A percentile compares a stretch with the other conserved stretches of the same genome.
Evolutionary conservation across 1,140 invertebrate species (phyloP).

Genomic region (Palaemon carinicauda): DNA sequence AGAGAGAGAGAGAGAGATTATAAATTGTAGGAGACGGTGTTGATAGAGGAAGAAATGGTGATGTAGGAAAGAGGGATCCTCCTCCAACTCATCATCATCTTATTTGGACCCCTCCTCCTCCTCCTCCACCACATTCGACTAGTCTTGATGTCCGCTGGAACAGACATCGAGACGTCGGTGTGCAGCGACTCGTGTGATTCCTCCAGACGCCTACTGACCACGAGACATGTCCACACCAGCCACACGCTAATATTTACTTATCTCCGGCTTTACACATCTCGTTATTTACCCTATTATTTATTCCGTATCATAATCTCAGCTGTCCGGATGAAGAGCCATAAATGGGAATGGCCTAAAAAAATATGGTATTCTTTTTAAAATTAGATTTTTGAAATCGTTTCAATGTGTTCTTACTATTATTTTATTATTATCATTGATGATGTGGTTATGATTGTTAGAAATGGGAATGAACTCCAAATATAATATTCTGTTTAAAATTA

Average conservation of each 20-base stretch:
- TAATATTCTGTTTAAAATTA: too few species aligned
- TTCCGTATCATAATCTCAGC: not conserved
- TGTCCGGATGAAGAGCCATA: too few species aligned
- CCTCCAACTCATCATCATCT: not conserved
- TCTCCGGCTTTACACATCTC: not conserved
- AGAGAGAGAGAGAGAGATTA: constrained; percentile 6
- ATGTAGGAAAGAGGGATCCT: not conserved
- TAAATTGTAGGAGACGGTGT: not conserved
- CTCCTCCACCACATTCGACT: too few species aligned
- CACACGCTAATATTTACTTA: not conserved
- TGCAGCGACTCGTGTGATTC: constrained; percentile 18
- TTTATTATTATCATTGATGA: too few species aligned
- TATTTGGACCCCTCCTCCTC: too few species aligned
- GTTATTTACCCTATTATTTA: not conserved
- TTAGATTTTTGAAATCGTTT: too few species aligned
- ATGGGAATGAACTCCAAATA: too few species aligned
- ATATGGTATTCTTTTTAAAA: too few species aligned
- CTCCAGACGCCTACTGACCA: constrained; percentile 11
- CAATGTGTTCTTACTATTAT: too few species aligned
- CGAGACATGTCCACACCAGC: not conserved
- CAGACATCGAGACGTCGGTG: not conserved
- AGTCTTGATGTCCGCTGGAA: not conserved
- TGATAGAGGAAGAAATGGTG: not conserved
- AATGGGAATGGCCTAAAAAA: too few species aligned
- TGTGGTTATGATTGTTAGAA: too few species aligned